Evolutionary conservation across 2,797 vertebrate species (phyloP).

Genomic region (Pampus argenteus): DNA sequence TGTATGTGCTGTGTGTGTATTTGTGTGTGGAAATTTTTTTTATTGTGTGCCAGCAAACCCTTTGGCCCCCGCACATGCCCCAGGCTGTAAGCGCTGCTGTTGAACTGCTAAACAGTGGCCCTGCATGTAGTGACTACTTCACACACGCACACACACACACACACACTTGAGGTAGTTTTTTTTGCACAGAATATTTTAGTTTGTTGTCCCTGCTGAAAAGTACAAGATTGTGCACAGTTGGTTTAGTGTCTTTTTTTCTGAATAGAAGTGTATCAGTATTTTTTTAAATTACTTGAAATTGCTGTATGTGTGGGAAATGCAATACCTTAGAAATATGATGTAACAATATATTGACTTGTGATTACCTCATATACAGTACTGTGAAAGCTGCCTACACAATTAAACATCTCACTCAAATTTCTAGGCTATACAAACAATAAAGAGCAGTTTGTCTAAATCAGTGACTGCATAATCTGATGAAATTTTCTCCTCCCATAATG

Average conservation of each 20-base stretch:
- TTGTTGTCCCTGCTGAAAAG: conserved; percentile 49
- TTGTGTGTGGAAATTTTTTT: conserved; percentile 50
- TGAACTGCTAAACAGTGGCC: conserved; percentile 83
- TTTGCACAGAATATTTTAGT: conserved; percentile 45
- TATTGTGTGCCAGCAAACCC: conserved; percentile 79
- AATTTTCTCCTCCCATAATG: conserved; percentile 36
- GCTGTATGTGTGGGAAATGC: neutral
- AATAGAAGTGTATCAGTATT: neutral
- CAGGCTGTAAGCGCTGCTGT: conserved; percentile 79
- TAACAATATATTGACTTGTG: conserved; percentile 16
- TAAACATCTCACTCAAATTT: conserved; percentile 2
- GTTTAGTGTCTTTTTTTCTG: neutral
- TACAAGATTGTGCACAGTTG: conserved; percentile 23
- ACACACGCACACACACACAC: conserved; percentile 25
- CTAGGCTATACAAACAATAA: conserved; percentile 8
- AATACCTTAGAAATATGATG: conserved; percentile 1
- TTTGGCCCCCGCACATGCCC: conserved; percentile 78
- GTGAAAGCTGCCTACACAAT: conserved; percentile 6
- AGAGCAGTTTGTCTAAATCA: conserved; percentile 7
- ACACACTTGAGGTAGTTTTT: conserved; percentile 39
- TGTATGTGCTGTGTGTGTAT: conserved; percentile 51
- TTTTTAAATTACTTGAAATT: conserved; percentile 4
- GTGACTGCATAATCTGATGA: conserved; percentile 35
- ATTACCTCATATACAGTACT: neutral
- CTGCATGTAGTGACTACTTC: conserved; percentile 73